These are phyloP conservation scores for Tor tambroides DNA, from an alignment of 2,113 vertebrate genomes.

Conservation along the genomic window DNA sequence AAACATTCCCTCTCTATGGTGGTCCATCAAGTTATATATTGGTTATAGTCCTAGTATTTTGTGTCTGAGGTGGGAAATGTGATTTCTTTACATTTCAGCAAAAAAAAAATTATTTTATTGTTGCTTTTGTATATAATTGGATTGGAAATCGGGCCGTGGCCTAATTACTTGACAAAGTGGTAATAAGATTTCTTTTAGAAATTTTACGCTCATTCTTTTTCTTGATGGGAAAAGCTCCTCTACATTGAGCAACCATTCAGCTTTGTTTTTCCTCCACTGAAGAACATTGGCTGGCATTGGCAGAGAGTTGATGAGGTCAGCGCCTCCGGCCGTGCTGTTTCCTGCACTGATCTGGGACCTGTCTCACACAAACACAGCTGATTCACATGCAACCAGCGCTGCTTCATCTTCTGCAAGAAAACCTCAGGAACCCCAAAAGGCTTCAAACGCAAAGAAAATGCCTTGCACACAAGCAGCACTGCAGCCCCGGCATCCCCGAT, in stretches of 20 bases:
- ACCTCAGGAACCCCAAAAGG: slow-evolving; percentile 36
- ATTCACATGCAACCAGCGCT: slow-evolving; percentile 52
- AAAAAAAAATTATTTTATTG: too few species aligned
- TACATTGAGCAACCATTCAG: not conserved
- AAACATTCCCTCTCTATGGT: not conserved
- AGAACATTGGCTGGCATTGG: slow-evolving; percentile 7
- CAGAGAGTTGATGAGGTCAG: slow-evolving; percentile 30
- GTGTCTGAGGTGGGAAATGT: not conserved
- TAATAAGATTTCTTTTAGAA: not conserved
- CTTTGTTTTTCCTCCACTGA: not conserved
- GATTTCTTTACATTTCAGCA: not conserved
- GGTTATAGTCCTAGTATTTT: not conserved
- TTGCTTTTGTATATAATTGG: not conserved
- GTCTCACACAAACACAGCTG: slow-evolving; percentile 35
- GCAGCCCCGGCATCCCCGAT: slow-evolving; percentile 9
- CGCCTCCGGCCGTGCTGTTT: slow-evolving; percentile 36
- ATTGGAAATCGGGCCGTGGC: not conserved
- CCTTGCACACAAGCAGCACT: not conserved
- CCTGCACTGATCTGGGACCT: slow-evolving; percentile 45
- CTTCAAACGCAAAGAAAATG: slow-evolving; percentile 45
- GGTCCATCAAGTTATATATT: not conserved
- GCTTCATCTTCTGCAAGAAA: slow-evolving; percentile 26
- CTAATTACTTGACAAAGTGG: not conserved
- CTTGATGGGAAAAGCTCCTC: not conserved
- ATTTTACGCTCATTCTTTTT: not conserved